Conservation (phyloP, 2,888 invertebrate genomes). For the Rhimphoctona megacephalus region DNA sequence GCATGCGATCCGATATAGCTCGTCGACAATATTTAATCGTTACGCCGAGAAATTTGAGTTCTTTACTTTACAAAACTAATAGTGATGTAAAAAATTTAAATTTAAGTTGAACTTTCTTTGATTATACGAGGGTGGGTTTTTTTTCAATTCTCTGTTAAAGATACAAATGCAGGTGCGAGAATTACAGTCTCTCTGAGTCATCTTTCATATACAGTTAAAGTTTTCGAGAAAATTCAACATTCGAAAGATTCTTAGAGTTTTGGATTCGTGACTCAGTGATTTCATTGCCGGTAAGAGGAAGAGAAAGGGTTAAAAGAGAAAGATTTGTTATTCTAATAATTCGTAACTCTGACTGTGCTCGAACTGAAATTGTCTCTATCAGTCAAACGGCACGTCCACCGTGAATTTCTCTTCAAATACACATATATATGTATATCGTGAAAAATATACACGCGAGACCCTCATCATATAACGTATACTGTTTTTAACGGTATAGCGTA, state of each 20-base stretch:
- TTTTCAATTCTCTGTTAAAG: background rate
- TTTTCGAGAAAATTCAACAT: slow-evolving; percentile 22
- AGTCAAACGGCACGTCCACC: slow-evolving; percentile 18
- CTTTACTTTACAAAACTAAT: background rate
- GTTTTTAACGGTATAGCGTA: slow-evolving; percentile 13
- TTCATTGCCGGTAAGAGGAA: slow-evolving; percentile 29
- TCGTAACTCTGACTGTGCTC: background rate
- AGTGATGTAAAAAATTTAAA: background rate
- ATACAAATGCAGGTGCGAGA: slow-evolving; percentile 3
- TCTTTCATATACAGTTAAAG: background rate
- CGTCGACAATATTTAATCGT: background rate
- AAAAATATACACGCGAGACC: background rate
- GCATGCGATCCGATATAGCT: slow-evolving; percentile 13
- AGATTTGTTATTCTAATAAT: background rate
- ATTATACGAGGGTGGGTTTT: background rate
- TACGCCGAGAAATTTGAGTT: background rate
- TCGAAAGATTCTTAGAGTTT: background rate
- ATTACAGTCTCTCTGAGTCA: slow-evolving; percentile 1
- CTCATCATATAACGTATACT: background rate
- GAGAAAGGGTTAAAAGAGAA: background rate
- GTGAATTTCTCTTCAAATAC: slow-evolving; percentile 20
- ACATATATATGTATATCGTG: background rate
- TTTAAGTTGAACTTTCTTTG: background rate
- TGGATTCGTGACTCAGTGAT: slow-evolving; percentile 30
- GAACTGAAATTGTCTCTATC: slow-evolving; percentile 1